Evolutionary conservation across 1,140 invertebrate genomes (phyloP).

Genomic region (Hermetia illucens): DNA sequence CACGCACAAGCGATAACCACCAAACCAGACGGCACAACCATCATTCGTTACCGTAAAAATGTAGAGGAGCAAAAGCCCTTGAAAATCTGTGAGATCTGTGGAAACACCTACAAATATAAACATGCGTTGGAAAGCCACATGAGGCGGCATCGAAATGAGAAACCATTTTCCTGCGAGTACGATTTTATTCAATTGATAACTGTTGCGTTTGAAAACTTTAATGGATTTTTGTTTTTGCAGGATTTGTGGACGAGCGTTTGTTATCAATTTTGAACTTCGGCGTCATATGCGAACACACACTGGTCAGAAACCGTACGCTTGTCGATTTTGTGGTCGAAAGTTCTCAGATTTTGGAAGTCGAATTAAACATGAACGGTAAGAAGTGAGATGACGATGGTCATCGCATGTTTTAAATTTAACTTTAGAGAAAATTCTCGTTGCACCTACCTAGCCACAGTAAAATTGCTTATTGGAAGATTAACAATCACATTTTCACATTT

Average conservation of each 20-base stretch:
- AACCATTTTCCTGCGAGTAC: conserved; percentile 3
- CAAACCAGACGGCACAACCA: background rate
- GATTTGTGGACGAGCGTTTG: conserved; percentile 26
- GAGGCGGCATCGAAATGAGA: conserved; percentile 20
- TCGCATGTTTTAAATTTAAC: no score
- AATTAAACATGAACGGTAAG: conserved; percentile 39
- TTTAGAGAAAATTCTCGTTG: no score
- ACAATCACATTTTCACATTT: conserved; percentile 33
- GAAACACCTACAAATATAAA: conserved; percentile 27
- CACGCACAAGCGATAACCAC: conserved; percentile 2
- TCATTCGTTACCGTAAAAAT: no score
- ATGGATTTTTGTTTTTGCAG: background rate
- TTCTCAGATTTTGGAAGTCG: conserved; percentile 49
- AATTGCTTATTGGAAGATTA: background rate
- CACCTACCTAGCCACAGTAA: no score
- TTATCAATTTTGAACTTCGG: conserved; percentile 26
- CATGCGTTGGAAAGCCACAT: conserved; percentile 27
- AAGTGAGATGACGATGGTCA: background rate
- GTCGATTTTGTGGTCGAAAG: conserved; percentile 48
- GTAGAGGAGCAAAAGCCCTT: conserved; percentile 7
- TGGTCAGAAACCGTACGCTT: conserved; percentile 45
- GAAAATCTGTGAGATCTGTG: conserved; percentile 28
- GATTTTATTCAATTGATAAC: background rate
- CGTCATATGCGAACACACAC: conserved; percentile 28
- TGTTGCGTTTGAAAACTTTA: background rate